These are phyloP conservation scores for Zeuzera pyrina DNA, from an alignment of 2,888 invertebrate species.

Conservation along the genomic window DNA sequence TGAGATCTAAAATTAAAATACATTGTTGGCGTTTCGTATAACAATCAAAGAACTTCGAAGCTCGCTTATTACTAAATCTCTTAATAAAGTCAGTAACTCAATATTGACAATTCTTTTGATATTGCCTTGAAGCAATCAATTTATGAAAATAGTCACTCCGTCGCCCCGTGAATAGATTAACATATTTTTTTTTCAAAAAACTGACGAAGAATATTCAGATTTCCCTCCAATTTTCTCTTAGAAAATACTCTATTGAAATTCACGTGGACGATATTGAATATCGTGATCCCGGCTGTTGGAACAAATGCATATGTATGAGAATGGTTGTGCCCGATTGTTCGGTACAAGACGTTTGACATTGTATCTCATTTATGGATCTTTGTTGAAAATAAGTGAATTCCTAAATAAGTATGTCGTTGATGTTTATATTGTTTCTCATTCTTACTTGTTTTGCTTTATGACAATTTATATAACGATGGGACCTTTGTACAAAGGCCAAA, in stretches of 20 bases:
- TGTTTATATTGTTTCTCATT: too few relatives aligned
- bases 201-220: conserved; percentile 61
- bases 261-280: conserved; percentile 56
- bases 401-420: too few relatives aligned
- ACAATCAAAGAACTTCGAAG: too few relatives aligned
- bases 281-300: conserved; percentile 35
- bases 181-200: conserved; percentile 60
- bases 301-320: conserved; percentile 43
- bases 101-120: conserved; percentile 48
- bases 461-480: too few relatives aligned
- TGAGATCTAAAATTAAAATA: too few relatives aligned
- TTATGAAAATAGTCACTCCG: conserved; percentile 57
- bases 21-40: too few relatives aligned
- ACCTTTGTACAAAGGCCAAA: too few relatives aligned
- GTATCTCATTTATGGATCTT: too few relatives aligned
- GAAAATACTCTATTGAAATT: conserved; percentile 55
- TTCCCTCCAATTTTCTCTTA: conserved; percentile 53
- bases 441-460: too few relatives aligned
- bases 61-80: conserved; percentile 1
- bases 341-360: too few relatives aligned
- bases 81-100: conserved; percentile 34
- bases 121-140: conserved; percentile 54
- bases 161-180: conserved; percentile 51
- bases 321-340: too few relatives aligned
- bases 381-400: too few relatives aligned